Evolutionary conservation across 2,888 invertebrate genomes (phyloP).

Genomic region (Mycogona germanica): DNA sequence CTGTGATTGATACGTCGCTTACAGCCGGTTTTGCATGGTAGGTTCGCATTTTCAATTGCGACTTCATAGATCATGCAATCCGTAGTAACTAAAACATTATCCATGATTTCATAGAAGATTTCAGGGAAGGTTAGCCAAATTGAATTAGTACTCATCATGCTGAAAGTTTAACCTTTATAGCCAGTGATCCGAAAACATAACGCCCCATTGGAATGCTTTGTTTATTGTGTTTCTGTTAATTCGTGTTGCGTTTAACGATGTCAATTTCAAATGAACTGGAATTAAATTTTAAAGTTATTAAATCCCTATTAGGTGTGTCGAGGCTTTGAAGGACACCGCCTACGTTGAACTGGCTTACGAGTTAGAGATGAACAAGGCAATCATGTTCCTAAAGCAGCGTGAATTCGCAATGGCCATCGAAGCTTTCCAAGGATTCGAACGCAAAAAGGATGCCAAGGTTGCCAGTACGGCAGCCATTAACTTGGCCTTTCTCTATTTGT

Average conservation of each 20-base stretch:
- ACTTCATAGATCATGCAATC: no score
- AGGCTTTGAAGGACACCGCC: slow-evolving; percentile 76
- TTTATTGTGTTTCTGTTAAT: no score
- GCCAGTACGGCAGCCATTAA: slow-evolving; percentile 75
- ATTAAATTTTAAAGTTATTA: background rate
- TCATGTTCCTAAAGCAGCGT: slow-evolving; percentile 67
- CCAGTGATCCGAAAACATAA: no score
- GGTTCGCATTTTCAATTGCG: no score
- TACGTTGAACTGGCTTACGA: slow-evolving; percentile 70
- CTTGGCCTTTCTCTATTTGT: slow-evolving; percentile 66
- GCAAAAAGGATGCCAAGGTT: slow-evolving; percentile 68
- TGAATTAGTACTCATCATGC: no score
- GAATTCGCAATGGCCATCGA: slow-evolving; percentile 68
- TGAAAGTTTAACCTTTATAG: background rate
- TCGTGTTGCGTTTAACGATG: background rate
- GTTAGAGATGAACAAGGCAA: slow-evolving; percentile 80
- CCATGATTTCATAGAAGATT: no score
- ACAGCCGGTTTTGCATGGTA: slow-evolving; percentile 45
- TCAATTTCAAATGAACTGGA: background rate
- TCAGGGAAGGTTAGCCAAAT: no score
- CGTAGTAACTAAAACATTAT: no score
- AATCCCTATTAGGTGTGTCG: slow-evolving; percentile 70
- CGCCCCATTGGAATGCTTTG: no score
- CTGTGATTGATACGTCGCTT: slow-evolving; percentile 53
- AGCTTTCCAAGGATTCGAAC: slow-evolving; percentile 71